phyloP scores from a whole-genome alignment of 2,113 vertebrate genomes.

The Larimichthys polyactis region DNA sequence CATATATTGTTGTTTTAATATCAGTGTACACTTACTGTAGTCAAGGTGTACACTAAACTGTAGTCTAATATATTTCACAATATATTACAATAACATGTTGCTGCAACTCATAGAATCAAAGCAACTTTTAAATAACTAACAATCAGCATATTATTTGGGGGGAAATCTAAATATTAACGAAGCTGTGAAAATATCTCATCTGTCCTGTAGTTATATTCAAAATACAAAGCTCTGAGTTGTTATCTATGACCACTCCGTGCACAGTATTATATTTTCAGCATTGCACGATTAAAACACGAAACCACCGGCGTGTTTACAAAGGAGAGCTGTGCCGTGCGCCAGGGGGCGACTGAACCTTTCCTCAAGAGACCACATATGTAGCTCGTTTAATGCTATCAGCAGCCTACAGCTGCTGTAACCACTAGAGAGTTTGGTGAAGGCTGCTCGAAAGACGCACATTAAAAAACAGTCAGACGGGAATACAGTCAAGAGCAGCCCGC shows the following conservation, averaged over 20 bases:
- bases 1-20: not conserved
- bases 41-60: not conserved
- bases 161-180: not conserved
- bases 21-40: too few species aligned
- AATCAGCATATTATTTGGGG: not conserved
- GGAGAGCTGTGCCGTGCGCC: not conserved
- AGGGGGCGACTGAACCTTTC: constrained; percentile 4
- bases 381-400: not conserved
- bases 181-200: not conserved
- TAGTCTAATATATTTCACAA: too few species aligned
- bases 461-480: not conserved
- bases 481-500: not conserved
- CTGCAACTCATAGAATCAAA: not conserved
- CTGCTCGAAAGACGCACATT: rapidly evolving
- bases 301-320: not conserved
- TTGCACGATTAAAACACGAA: too few species aligned
- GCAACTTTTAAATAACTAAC: not conserved
- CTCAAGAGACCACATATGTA: not conserved
- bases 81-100: too few species aligned
- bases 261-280: too few species aligned
- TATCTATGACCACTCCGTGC: too few species aligned
- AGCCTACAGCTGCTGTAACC: not conserved
- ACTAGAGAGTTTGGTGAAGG: too few species aligned
- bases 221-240: too few species aligned
- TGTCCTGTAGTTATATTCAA: not conserved